Conservation (phyloP, 2,113 vertebrate genomes). For the Globicephala melas region DNA sequence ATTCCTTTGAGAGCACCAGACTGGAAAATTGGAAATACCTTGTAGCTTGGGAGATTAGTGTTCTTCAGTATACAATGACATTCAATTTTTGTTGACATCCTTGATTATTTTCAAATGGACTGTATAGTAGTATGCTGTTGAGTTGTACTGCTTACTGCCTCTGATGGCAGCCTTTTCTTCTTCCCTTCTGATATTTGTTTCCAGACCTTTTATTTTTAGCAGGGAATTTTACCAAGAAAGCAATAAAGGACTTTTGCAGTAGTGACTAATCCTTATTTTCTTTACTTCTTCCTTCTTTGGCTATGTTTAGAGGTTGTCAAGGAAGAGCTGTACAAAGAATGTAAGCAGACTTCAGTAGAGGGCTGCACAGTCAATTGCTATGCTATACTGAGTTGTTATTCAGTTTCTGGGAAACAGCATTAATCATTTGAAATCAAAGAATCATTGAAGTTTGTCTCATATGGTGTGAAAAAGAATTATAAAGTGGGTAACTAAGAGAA, state of each 20-base stretch:
- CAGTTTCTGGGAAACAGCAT: conserved; percentile 26
- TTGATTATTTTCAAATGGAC: conserved; percentile 26
- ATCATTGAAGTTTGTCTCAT: neutral
- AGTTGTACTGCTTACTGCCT: neutral
- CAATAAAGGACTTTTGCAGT: neutral
- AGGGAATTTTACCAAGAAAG: neutral
- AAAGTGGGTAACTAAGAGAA: conserved; percentile 31
- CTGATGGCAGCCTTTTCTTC: neutral
- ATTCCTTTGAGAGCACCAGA: conserved; percentile 16
- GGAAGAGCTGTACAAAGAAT: neutral
- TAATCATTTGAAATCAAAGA: conserved; percentile 45
- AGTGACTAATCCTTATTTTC: neutral
- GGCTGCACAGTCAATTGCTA: neutral
- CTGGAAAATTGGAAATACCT: conserved; percentile 23
- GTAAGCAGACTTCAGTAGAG: neutral
- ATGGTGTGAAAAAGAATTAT: conserved; percentile 10
- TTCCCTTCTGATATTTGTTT: neutral
- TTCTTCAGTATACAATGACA: neutral
- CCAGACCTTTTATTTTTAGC: neutral
- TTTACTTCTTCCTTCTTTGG: neutral
- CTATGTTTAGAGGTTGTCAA: neutral
- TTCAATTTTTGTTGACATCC: neutral
- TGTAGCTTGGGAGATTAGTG: neutral
- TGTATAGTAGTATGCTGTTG: neutral
- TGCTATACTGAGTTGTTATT: neutral